These are phyloP conservation scores for Ailurus styani DNA, from an alignment of 2,113 vertebrate species.

Conservation along the genomic window DNA sequence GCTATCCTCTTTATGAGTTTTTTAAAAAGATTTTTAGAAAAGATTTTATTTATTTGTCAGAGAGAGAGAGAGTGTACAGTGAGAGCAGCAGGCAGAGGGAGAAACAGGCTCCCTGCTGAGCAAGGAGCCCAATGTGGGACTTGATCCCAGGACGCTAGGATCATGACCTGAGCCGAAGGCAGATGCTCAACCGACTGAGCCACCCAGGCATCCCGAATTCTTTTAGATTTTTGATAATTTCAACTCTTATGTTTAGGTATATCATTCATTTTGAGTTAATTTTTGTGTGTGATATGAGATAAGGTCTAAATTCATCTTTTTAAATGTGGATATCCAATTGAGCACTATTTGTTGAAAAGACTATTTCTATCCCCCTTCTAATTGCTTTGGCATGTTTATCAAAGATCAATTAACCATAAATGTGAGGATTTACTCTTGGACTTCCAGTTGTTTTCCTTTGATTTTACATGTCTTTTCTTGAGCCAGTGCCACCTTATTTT, in stretches of 20 bases:
- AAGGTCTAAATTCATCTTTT: neutral
- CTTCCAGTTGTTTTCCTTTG: neutral
- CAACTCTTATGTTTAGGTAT: neutral
- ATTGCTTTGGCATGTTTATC: neutral
- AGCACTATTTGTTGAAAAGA: neutral
- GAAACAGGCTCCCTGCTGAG: too few species aligned
- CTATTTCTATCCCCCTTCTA: neutral
- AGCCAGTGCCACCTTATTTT: neutral
- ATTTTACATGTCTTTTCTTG: neutral
- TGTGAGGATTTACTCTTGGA: neutral
- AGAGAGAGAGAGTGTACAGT: too few species aligned
- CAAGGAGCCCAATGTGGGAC: too few species aligned
- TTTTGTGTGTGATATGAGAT: neutral
- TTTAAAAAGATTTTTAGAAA: neutral
- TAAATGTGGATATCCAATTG: neutral
- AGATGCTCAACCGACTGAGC: too few species aligned
- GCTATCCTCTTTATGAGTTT: neutral
- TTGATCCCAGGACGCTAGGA: too few species aligned
- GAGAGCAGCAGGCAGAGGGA: too few species aligned
- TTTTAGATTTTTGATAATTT: neutral
- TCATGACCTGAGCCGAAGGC: too few species aligned
- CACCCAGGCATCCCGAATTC: too few species aligned
- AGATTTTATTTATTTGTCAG: too few species aligned
- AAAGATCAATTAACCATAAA: neutral
- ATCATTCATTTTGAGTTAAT: slow-evolving; percentile 1